Evolutionary conservation across 2,113 vertebrate genomes (phyloP), one percentile per base, ranked within the genome.

Genomic region (Xenopus laevis): DNA sequence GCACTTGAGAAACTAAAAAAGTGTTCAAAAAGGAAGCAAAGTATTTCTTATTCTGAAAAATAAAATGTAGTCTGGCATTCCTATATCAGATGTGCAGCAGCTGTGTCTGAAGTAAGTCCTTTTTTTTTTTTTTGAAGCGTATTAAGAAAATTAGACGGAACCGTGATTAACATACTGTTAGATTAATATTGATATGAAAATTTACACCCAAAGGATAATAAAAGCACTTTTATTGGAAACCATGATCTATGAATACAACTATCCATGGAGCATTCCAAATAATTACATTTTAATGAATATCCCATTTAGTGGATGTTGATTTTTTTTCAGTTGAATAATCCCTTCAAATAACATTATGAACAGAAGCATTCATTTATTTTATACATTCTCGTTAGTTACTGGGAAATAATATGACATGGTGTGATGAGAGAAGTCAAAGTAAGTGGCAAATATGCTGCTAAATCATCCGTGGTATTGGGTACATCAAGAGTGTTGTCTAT

Each of bases 221-320:
- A 71, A 50, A 63, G 45, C 67, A 44, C n/a, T 68, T 63, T 55
- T 57, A 55, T 70, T 77, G 74, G 60, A 64, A 64, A 53, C 33
- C 11, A 33, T 64, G 46, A 77, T 77, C 66, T 77, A 70, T 77
- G 66, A 64, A 45, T 70, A 64, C 40, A 69, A 57, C 66, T 70
- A 77, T 77, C 55, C 59, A 77, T 69, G 66, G 50, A 74, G 18
- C 30, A 67, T 69, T 69, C 46, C 7, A 70, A 70, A 77, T 77
- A 77, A 77, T 77, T 70, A 69, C 67, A 53, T 76, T 77, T 77
- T 77, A 70, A 77, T 77, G 74, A 70, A 70, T 70, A 77, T 70
- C 66, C 64, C 61, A 77, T 77, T 77, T 69, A 68, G 73, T 68
- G 68, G 64, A 75, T 75, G 73, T 75, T 75, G 73, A 75, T 75